Conservation (phyloP, 1,140 invertebrate genomes). For the Lineus longissimus region DNA sequence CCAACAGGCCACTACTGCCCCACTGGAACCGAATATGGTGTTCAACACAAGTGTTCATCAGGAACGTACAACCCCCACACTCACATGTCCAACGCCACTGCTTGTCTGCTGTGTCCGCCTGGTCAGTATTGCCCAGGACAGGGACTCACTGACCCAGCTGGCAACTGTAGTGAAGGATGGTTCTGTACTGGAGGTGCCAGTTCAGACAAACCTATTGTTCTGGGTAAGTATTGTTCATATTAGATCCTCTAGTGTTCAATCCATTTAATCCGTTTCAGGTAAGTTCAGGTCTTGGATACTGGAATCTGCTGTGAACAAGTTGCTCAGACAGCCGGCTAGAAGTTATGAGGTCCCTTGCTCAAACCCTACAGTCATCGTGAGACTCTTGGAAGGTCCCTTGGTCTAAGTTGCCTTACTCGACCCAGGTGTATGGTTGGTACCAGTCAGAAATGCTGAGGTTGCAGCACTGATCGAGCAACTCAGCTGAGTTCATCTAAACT, state of each 20-base stretch:
- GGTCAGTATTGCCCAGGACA: constrained; percentile 36
- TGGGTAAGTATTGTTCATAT: constrained; percentile 38
- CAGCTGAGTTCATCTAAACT: no score
- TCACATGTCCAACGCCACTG: constrained; percentile 20
- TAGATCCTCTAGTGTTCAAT: neutral
- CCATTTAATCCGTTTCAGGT: neutral
- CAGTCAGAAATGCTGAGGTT: no score
- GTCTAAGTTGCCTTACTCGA: no score
- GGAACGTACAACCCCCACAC: constrained; percentile 41
- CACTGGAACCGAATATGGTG: constrained; percentile 31
- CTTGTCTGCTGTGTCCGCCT: constrained; percentile 38
- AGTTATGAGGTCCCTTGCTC: no score
- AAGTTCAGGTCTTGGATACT: no score
- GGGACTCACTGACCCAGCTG: constrained; percentile 28
- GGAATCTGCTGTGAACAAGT: no score
- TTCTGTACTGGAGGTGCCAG: constrained; percentile 44
- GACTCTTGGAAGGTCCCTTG: no score
- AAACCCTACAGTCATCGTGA: no score
- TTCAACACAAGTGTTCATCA: constrained; percentile 34
- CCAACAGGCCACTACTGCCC: constrained; percentile 41
- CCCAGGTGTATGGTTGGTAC: no score
- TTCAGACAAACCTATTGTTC: constrained; percentile 28
- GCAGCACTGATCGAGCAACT: no score
- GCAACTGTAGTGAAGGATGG: constrained; percentile 43
- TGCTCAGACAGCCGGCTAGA: no score